Conservation (phyloP, 2,113 vertebrate genomes). For the Anoplopoma fimbria region DNA sequence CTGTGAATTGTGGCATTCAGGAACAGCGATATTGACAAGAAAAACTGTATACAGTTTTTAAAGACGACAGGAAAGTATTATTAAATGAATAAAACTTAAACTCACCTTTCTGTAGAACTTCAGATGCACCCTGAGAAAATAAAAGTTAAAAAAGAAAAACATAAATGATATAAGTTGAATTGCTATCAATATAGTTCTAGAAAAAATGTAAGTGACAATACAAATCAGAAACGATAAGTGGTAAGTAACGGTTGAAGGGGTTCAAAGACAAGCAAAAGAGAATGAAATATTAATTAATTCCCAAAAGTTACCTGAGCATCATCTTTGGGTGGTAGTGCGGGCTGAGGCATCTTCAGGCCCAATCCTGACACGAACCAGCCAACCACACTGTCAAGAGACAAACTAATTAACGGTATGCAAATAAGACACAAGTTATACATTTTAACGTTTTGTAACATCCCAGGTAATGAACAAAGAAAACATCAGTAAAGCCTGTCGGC, state of each 20-base stretch:
- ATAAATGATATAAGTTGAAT: not conserved
- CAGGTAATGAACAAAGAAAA: not conserved
- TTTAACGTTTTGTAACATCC: not conserved
- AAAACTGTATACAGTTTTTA: not conserved
- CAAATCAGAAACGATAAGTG: not conserved
- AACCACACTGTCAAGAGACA: conserved; percentile 82
- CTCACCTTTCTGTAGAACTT: conserved; percentile 84
- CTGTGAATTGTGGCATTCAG: conserved; percentile 66
- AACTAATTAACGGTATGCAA: not conserved
- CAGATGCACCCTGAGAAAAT: conserved; percentile 65
- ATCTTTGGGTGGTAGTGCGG: conserved; percentile 73
- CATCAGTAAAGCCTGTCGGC: not conserved
- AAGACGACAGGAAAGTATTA: not conserved
- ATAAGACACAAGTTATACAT: not conserved
- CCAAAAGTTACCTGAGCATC: conserved; percentile 60
- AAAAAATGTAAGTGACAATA: not conserved
- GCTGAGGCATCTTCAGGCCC: conserved; percentile 91
- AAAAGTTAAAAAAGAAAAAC: not conserved
- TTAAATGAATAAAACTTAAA: conserved; percentile 13
- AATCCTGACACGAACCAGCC: conserved; percentile 88
- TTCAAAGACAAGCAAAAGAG: not conserved
- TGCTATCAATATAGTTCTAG: not conserved
- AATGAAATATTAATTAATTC: not conserved
- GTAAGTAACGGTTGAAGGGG: not conserved
- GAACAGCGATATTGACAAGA: not conserved